Percentiles rank a stretch among this genome's conserved stretches.
Conservation (phyloP, 2,113 vertebrate genomes). For the Nannobrachium achirus region DNA sequence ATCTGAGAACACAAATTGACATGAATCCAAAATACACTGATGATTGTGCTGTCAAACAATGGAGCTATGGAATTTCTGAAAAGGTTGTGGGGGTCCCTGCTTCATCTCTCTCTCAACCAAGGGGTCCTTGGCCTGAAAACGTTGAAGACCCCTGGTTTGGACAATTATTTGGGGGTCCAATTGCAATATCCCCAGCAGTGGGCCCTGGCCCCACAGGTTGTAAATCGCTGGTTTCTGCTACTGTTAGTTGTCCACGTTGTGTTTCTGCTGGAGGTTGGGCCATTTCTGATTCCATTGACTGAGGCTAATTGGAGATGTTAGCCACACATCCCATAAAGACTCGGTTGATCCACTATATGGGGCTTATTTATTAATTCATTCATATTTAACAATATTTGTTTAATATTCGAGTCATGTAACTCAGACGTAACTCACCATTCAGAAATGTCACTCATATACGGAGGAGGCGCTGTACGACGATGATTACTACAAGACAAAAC, state of each 20-base stretch:
- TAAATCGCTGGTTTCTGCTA: no score
- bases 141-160: no score
- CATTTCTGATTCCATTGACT: constrained; percentile 22
- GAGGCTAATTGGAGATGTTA: constrained; percentile 34
- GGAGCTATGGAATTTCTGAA: no score
- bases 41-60: no score
- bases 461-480: constrained; percentile 70
- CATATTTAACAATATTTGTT: constrained; percentile 77
- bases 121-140: no score
- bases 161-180: no score
- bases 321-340: constrained; percentile 49
- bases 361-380: constrained; percentile 75
- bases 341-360: constrained; percentile 51
- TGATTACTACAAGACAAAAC: constrained; percentile 61
- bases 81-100: no score
- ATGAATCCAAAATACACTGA: no score
- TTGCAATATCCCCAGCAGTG: no score
- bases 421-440: constrained; percentile 70
- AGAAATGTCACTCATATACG: constrained; percentile 65
- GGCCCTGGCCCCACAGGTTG: no score
- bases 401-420: constrained; percentile 70
- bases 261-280: constrained; percentile 59
- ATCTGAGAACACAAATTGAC: no score
- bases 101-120: no score
- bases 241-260: constrained; percentile 49